These are phyloP conservation scores for Heliocidaris erythrogramma DNA, from an alignment of 35 echinoderm and acorn worm genomes.

Conservation along the genomic window DNA sequence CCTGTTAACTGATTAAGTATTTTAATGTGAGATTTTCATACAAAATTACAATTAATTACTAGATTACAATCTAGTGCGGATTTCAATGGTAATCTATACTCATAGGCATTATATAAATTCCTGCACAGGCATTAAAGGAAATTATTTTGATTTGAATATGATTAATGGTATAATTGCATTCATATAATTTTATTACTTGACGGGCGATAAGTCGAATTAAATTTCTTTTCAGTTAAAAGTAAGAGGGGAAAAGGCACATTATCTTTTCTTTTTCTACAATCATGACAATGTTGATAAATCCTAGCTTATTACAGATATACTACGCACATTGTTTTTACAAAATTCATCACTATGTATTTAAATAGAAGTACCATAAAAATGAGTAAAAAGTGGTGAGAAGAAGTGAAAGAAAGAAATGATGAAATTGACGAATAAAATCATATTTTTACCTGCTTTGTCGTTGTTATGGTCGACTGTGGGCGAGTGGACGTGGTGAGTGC, in stretches of 20 bases:
- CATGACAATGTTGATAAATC: no score
- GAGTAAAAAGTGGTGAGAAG: not conserved
- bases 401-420: not conserved
- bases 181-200: not conserved
- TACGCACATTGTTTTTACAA: no score
- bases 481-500: not conserved
- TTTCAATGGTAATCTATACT: not conserved
- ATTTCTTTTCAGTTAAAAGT: not conserved
- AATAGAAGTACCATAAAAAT: no score
- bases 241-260: no score
- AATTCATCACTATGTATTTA: no score
- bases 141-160: not conserved
- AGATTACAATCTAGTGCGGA: not conserved
- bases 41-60: not conserved
- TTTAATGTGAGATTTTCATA: not conserved
- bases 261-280: no score
- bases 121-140: not conserved
- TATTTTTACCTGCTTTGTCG: slow-evolving; percentile 1
- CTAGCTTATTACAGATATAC: no score
- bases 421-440: not conserved
- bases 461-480: not conserved
- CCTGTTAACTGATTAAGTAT: no score
- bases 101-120: not conserved
- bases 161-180: not conserved
- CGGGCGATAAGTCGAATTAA: not conserved